A percentile compares a stretch with the other conserved stretches of the same genome.
phyloP scores from a whole-genome alignment of 1,140 invertebrate species.

The Tyrophagus putrescentiae region DNA sequence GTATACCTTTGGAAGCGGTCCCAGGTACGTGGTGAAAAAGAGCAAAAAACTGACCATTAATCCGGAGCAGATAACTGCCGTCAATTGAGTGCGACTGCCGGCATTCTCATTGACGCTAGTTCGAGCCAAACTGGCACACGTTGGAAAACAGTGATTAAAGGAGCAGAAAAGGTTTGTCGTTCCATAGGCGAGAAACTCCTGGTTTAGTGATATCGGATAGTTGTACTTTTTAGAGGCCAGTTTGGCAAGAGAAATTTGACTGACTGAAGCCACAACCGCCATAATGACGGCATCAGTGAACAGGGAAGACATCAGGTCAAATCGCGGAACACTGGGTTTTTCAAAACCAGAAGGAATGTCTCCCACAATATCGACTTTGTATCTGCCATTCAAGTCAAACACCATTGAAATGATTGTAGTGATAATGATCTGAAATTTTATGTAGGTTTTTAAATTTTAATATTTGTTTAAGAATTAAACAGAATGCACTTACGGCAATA shows the following conservation, averaged over 20 bases:
- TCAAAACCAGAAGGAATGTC: conserved; percentile 33
- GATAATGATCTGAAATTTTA: neutral
- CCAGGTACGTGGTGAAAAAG: conserved; percentile 36
- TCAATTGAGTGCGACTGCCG: conserved; percentile 37
- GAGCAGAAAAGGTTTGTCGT: conserved; percentile 36
- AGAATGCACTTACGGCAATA: neutral
- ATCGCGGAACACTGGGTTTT: conserved; percentile 30
- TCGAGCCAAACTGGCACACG: conserved; percentile 38
- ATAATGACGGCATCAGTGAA: conserved; percentile 35
- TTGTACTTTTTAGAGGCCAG: conserved; percentile 42
- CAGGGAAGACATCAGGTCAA: conserved; percentile 29
- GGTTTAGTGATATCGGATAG: conserved; percentile 41
- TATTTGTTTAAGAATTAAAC: neutral
- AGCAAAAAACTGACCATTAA: conserved; percentile 39
- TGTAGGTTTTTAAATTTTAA: neutral
- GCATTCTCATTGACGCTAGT: conserved; percentile 37
- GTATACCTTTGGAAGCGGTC: conserved; percentile 33
- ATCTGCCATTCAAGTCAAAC: conserved; percentile 3
- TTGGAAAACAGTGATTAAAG: conserved; percentile 40
- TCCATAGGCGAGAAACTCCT: conserved; percentile 42
- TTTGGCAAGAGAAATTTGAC: conserved; percentile 43
- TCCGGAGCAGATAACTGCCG: conserved; percentile 36
- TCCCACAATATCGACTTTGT: conserved; percentile 12
- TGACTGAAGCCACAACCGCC: conserved; percentile 41
- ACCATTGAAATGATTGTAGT: neutral